phyloP scores from a whole-genome alignment of 2,888 invertebrate genomes.

The Leptopterna dolabrata region DNA sequence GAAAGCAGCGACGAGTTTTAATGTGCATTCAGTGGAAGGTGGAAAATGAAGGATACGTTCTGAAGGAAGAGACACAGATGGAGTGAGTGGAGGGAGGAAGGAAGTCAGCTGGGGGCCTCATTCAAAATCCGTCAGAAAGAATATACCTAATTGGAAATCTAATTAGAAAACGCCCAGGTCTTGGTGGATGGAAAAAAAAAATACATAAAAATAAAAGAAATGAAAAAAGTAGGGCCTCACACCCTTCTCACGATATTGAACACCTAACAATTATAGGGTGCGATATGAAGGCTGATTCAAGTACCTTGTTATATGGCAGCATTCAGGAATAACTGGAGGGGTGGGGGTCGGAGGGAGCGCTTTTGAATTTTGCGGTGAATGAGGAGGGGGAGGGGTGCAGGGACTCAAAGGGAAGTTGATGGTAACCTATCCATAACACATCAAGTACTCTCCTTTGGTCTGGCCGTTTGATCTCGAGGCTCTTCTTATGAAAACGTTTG shows the following conservation, averaged over 20 bases:
- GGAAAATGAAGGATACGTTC: conserved; percentile 50
- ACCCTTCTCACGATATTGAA: conserved; percentile 53
- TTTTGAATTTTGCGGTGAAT: conserved; percentile 5
- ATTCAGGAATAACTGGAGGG: conserved; percentile 32
- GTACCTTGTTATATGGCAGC: conserved; percentile 53
- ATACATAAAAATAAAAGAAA: too few relatives aligned
- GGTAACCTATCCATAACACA: conserved; percentile 53
- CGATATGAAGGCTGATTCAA: conserved; percentile 54
- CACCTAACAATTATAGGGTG: conserved; percentile 54
- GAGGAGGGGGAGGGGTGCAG: background rate
- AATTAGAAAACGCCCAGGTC: conserved; percentile 55
- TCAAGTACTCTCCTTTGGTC: conserved; percentile 45
- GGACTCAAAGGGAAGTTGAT: conserved; percentile 51
- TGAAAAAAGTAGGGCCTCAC: background rate
- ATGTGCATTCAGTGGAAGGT: conserved; percentile 48
- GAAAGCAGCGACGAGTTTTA: conserved; percentile 42
- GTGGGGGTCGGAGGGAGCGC: background rate
- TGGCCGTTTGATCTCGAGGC: conserved; percentile 41
- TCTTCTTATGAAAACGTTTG: conserved; percentile 50
- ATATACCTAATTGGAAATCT: conserved; percentile 56
- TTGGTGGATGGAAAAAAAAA: background rate
- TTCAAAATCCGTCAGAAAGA: conserved; percentile 49
- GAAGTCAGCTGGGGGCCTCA: conserved; percentile 34
- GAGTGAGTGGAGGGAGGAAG: background rate
- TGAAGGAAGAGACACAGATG: conserved; percentile 21